Percentiles rank a stretch among this genome's conserved stretches.
Conservation (phyloP, 2,888 invertebrate species). For the Adineta ricciae region DNA sequence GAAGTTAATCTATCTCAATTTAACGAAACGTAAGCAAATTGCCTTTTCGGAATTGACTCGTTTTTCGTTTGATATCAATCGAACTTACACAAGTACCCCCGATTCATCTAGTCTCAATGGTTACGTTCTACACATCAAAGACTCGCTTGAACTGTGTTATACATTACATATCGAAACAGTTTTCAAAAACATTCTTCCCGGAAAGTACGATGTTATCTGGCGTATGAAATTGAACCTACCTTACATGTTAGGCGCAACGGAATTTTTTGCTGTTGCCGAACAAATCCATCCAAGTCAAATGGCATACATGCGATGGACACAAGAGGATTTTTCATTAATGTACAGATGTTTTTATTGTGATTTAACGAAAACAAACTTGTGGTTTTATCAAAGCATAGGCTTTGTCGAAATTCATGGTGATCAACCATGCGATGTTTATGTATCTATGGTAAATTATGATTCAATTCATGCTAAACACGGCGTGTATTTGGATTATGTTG, state of each 20-base stretch:
- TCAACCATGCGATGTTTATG: neutral
- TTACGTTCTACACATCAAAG: conserved; percentile 8
- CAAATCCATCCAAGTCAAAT: neutral
- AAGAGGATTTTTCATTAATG: neutral
- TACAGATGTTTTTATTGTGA: conserved; percentile 9
- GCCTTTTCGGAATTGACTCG: neutral
- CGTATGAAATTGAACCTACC: neutral
- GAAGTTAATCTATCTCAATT: neutral
- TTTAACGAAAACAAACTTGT: neutral
- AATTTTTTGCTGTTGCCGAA: conserved; percentile 4
- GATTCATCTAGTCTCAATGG: neutral
- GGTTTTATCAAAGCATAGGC: conserved; percentile 3
- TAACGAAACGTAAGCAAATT: neutral
- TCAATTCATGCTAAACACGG: neutral
- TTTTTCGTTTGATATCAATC: conserved; percentile 3
- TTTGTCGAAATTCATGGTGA: neutral
- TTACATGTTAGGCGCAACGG: neutral
- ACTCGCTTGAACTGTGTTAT: neutral
- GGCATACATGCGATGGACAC: neutral
- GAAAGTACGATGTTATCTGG: conserved; percentile 14
- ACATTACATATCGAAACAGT: neutral
- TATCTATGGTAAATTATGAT: neutral
- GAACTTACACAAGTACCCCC: neutral
- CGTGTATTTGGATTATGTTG: conserved; percentile 8
- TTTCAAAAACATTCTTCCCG: neutral